Evolutionary conservation across 2,888 invertebrate genomes (phyloP).

Genomic region (Philhelius pedissequus): DNA sequence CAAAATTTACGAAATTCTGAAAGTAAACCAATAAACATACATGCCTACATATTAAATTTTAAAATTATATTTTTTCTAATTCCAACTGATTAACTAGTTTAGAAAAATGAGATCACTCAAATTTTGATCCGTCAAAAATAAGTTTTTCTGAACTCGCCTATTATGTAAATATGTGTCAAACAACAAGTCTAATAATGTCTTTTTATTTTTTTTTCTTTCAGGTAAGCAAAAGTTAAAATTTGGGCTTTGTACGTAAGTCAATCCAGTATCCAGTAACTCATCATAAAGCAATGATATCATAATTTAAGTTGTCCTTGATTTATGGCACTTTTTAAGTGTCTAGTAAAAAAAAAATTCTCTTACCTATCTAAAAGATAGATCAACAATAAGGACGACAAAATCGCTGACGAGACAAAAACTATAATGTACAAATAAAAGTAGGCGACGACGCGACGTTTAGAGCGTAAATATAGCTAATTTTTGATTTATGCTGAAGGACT

Average conservation of each 20-base stretch:
- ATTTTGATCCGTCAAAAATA: too few relatives aligned
- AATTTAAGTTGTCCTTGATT: background rate
- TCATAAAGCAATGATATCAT: background rate
- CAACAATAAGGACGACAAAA: slow-evolving; percentile 30
- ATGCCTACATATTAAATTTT: too few relatives aligned
- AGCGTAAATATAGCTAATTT: background rate
- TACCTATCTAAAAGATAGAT: background rate
- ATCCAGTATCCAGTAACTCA: too few relatives aligned
- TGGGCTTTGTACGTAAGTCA: background rate
- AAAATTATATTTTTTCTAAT: too few relatives aligned
- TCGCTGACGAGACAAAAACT: slow-evolving; percentile 24
- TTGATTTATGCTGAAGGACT: background rate
- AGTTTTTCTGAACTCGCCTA: too few relatives aligned
- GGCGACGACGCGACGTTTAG: background rate
- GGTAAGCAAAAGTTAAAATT: background rate
- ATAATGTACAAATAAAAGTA: background rate
- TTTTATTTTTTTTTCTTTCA: background rate
- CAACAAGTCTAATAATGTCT: background rate
- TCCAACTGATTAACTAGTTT: too few relatives aligned
- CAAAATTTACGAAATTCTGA: too few relatives aligned
- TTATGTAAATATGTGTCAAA: too few relatives aligned
- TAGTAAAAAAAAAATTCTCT: too few relatives aligned
- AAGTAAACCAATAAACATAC: too few relatives aligned
- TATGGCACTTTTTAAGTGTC: background rate
- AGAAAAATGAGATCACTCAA: too few relatives aligned